Evolutionary conservation across 1,140 invertebrate species (phyloP).

Genomic region (Zaprionus vittiger): DNA sequence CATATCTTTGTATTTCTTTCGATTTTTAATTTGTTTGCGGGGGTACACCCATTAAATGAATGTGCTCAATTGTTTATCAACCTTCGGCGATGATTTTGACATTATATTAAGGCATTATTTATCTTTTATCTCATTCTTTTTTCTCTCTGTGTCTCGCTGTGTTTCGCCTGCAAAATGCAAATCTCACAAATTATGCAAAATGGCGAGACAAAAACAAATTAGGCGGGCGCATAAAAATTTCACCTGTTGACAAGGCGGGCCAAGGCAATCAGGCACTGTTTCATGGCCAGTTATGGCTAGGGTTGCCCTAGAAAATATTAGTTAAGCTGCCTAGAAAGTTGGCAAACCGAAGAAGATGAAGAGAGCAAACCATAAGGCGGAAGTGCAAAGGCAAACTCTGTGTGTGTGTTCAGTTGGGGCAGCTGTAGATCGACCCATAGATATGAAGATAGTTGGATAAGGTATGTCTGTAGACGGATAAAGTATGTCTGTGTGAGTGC

Average conservation of each 20-base stretch:
- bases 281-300: constrained; percentile 52
- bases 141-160: not conserved
- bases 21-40: constrained; percentile 12
- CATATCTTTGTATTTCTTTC: constrained; percentile 21
- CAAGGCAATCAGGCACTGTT: constrained; percentile 62
- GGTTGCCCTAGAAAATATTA: constrained; percentile 70
- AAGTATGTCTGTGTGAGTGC: not conserved
- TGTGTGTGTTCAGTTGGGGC: constrained; percentile 11
- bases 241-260: constrained; percentile 65
- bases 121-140: constrained; percentile 11
- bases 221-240: constrained; percentile 68
- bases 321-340: constrained; percentile 63
- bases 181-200: constrained; percentile 66
- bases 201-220: constrained; percentile 55
- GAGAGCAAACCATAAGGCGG: constrained; percentile 57
- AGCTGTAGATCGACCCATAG: constrained; percentile 4
- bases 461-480: not conserved
- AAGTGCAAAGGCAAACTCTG: constrained; percentile 40
- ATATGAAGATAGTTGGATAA: not conserved
- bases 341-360: constrained; percentile 23
- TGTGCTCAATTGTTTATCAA: constrained; percentile 59
- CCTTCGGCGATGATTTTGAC: constrained; percentile 66
- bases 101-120: constrained; percentile 65
- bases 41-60: constrained; percentile 63
- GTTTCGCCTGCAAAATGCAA: constrained; percentile 59